Conservation (phyloP, 2,797 vertebrate genomes). For the Hafferia zeledoni region DNA sequence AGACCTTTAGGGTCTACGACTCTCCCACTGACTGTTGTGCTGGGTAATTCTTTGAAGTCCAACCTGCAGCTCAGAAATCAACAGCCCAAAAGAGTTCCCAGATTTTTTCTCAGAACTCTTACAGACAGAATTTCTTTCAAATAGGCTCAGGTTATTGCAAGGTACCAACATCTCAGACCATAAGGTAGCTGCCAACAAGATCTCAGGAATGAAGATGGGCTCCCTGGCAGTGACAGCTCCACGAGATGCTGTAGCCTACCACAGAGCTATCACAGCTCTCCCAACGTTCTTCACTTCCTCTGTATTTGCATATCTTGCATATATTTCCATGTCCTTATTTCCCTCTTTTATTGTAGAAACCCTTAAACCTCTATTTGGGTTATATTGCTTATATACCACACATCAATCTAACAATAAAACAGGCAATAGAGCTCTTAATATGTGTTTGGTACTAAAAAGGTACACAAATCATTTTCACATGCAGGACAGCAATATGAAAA, state of each 20-base stretch:
- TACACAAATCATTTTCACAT: not conserved
- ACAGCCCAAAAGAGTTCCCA: not conserved
- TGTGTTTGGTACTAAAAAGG: rapidly evolving
- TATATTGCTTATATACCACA: rapidly evolving
- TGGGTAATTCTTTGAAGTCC: not conserved
- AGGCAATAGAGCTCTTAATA: not conserved
- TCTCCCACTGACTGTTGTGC: not conserved
- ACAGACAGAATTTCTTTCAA: not conserved
- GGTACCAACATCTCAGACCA: not conserved
- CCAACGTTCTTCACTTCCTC: not conserved
- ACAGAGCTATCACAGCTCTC: not conserved
- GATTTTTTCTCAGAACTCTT: not conserved
- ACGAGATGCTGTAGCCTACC: not conserved
- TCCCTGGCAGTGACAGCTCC: not conserved
- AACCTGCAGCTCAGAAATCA: not conserved
- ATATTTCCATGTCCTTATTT: not conserved
- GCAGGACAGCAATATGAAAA: not conserved
- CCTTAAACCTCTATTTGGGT: not conserved
- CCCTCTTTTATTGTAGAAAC: not conserved
- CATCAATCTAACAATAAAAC: not conserved
- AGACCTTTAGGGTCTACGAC: not conserved
- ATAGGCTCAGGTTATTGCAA: not conserved
- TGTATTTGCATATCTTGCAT: not conserved
- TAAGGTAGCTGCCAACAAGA: not conserved
- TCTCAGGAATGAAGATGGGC: not conserved